Evolutionary conservation across 2,113 vertebrate species (phyloP), one percentile per base, ranked within the genome.

Genomic region (Tenebrosternarchus preto): DNA sequence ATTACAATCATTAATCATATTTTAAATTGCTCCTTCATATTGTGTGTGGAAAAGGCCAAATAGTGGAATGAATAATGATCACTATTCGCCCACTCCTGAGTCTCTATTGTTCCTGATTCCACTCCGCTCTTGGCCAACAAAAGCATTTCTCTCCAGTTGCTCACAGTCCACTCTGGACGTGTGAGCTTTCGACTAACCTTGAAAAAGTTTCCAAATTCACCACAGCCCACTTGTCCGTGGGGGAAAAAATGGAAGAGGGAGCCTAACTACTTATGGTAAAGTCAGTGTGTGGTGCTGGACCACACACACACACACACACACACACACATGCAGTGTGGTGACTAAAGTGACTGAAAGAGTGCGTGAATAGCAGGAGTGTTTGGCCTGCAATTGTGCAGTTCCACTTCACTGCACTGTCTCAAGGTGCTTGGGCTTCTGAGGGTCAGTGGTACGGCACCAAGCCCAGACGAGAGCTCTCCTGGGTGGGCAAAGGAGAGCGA

Each of bases 1-100:
- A 81, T 86, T 76, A 81, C 84, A 71, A 67, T 79, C 84, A 83
- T 81, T 86, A 79, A 81, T 86, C 75, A 86, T 73, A 64, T 50
- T 72, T 76, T 53, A 76, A 79, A 76, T 72, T 60, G 76, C 71
- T 82, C 59, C 63, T 67, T 76, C 33, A 67, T 24, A 67, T 73
- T 27, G 69, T 80, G 82, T 59, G 53, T 67, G 17, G 25, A 72
- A 86, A 81, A 83, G 73, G 78, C 60, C 82, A 68, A 68, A 69
- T 24, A 20, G 46, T 56, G 66, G 15, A 9, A 77, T 84, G 80
- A 86, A 82, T 84, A 82, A 86, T 75, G 73, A 84, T 73, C 56
- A 53, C 39, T 46, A 15, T 29, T 55, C 61, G 36, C 72, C 57
- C 59, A 19, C 72, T 79, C 59, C 24, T 1, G 59, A 79, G 46